Evolutionary conservation across 2,797 vertebrate genomes (phyloP).

Genomic region (Enoplosus armatus): DNA sequence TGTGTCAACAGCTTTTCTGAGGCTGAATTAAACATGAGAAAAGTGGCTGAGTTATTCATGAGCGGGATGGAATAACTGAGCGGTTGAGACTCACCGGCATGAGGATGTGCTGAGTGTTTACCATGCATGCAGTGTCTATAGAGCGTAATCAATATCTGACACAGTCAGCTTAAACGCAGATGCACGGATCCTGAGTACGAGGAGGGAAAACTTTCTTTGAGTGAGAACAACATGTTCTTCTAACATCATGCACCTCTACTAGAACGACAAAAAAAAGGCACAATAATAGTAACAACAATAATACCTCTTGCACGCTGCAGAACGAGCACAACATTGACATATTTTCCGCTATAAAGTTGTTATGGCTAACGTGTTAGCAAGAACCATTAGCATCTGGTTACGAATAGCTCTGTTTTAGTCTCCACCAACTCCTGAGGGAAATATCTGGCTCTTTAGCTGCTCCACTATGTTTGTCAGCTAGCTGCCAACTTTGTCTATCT

Average conservation of each 20-base stretch:
- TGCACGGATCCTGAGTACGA: background rate
- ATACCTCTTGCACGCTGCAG: too few species aligned
- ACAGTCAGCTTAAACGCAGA: slow-evolving; percentile 29
- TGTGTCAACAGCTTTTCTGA: slow-evolving; percentile 71
- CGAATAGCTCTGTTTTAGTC: background rate
- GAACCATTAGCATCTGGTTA: too few species aligned
- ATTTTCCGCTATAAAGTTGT: too few species aligned
- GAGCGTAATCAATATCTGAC: slow-evolving; percentile 59
- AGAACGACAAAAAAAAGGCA: too few species aligned
- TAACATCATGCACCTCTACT: background rate
- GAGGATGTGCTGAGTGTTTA: slow-evolving; percentile 54
- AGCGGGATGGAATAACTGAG: slow-evolving; percentile 50
- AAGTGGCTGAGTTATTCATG: slow-evolving; percentile 75
- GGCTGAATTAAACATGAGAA: slow-evolving; percentile 77
- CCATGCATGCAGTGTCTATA: slow-evolving; percentile 45
- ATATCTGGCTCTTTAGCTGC: background rate
- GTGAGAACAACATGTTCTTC: background rate
- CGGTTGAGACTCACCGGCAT: slow-evolving; percentile 15
- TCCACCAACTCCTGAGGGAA: background rate
- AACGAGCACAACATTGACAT: too few species aligned
- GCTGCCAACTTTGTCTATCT: background rate
- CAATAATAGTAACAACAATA: too few species aligned
- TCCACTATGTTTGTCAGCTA: background rate
- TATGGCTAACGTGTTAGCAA: too few species aligned
- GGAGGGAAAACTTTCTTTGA: slow-evolving; percentile 3